Evolutionary conservation across 1,140 invertebrate genomes (phyloP), one percentile per base, ranked within the genome.

Genomic region (Bombus impatiens): DNA sequence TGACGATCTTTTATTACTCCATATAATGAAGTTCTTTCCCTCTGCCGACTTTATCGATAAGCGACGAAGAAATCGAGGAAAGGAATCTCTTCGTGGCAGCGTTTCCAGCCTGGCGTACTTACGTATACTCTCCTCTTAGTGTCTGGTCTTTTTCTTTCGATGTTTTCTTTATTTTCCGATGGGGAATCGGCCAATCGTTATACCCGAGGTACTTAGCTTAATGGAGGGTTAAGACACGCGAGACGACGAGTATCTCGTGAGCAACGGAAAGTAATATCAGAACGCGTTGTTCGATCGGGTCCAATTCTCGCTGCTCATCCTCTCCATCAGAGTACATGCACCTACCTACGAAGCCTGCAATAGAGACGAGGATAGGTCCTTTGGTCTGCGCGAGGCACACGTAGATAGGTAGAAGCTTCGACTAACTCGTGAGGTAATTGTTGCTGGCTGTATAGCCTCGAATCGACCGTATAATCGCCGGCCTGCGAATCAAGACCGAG

Each of bases 381-480:
- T 70, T 18, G 53, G 37, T 18, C 57, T 32, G 44, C 15, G 8
- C 13, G 2, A 44, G 13, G 5, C 35, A 32, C 15, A 35, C 22
- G 25, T 57, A 59, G 15, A 35, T 70, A 70, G 47, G 37, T 70
- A 40, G 78, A 75, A 35, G n/a, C 18, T 47, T 79, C 72, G 77
- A 74, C 44, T 44, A 42, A 84, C 80, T 86, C 84, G 72, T 37
- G 62, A 68, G 85, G 81, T 90, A 84, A 89, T 89, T 87, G 88
- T 89, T 86, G 79, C 84, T 76, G 78, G 77, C 59, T 83, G 80
- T 75, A 53, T 57, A 82, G 84, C 68, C 77, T 82, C 75, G 87
- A 82, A 91, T 88, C 87, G 80, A 91, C 72, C 86, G 88, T 89
- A 76, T 87, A 87, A 91, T 91, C 87, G 88, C 47, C 74, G 74